phyloP scores from a whole-genome alignment of 2,797 vertebrate species.

The Antennarius maculatus region DNA sequence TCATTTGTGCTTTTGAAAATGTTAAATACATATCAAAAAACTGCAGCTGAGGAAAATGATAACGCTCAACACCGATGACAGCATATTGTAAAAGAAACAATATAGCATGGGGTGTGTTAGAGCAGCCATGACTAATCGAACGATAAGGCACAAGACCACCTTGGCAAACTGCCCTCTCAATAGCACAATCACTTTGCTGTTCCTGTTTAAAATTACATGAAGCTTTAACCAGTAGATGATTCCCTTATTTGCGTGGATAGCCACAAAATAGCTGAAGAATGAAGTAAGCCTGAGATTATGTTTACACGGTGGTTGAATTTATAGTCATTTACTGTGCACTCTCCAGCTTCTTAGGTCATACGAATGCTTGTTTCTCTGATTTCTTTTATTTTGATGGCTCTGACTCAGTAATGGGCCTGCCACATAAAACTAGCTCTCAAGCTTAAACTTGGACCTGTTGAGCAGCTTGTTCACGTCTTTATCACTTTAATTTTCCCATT shows the following conservation, averaged over 20 bases:
- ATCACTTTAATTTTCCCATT: slow-evolving; percentile 15
- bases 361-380: slow-evolving; percentile 38
- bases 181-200: slow-evolving; percentile 37
- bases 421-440: slow-evolving; percentile 13
- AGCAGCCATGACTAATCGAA: slow-evolving; percentile 26
- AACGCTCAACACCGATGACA: slow-evolving; percentile 1
- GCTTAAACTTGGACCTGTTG: slow-evolving; percentile 24
- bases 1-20: background rate
- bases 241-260: slow-evolving; percentile 38
- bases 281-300: slow-evolving; percentile 29
- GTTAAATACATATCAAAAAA: background rate
- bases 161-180: slow-evolving; percentile 32
- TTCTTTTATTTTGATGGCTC: slow-evolving; percentile 37
- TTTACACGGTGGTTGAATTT: slow-evolving; percentile 41
- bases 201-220: slow-evolving; percentile 55
- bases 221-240: slow-evolving; percentile 39
- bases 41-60: background rate
- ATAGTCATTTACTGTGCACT: slow-evolving; percentile 13
- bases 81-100: background rate
- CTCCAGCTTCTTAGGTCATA: slow-evolving; percentile 22
- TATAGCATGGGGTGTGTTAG: slow-evolving; percentile 27
- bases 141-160: slow-evolving; percentile 19
- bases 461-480: slow-evolving; percentile 17
- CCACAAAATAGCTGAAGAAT: slow-evolving; percentile 17
- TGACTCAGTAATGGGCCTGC: slow-evolving; percentile 14